phyloP scores from a whole-genome alignment of 2,797 vertebrate species.

The Pseudochromis fuscus region DNA sequence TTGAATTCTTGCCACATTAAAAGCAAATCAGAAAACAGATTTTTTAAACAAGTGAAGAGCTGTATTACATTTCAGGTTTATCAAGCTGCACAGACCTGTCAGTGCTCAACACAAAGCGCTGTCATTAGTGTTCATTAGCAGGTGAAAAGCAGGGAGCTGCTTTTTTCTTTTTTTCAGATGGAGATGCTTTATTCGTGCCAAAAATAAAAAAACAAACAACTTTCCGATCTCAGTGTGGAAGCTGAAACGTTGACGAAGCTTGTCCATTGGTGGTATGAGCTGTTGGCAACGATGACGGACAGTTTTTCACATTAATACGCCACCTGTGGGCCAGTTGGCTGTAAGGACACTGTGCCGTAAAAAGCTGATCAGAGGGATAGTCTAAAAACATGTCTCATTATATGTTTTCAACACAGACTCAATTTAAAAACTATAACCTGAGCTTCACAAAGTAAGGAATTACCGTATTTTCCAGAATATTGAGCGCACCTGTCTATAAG shows the following conservation, averaged over 20 bases:
- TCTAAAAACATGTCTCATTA: too few relatives aligned
- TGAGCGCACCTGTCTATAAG: too few relatives aligned
- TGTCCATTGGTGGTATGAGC: constrained; percentile 6
- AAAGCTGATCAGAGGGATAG: too few relatives aligned
- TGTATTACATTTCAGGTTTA: neutral
- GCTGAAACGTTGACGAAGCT: constrained; percentile 6
- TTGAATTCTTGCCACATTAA: neutral
- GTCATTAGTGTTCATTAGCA: neutral
- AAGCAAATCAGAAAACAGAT: constrained; percentile 1
- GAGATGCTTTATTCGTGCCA: neutral
- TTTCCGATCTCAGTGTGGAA: constrained; percentile 13
- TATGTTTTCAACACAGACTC: too few relatives aligned
- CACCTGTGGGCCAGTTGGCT: constrained; percentile 25
- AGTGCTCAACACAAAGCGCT: neutral
- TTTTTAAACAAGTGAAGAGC: too few relatives aligned
- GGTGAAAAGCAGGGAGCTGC: neutral
- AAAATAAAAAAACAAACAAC: constrained; percentile 9
- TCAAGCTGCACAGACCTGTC: neutral
- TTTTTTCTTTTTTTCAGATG: neutral
- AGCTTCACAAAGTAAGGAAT: neutral
- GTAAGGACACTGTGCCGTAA: constrained; percentile 10
- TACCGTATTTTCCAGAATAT: too few relatives aligned
- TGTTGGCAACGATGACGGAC: constrained; percentile 19
- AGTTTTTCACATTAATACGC: constrained; percentile 33
- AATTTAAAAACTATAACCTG: too few relatives aligned